Conservation (phyloP, 2,888 invertebrate genomes). For the Antitype chi region DNA sequence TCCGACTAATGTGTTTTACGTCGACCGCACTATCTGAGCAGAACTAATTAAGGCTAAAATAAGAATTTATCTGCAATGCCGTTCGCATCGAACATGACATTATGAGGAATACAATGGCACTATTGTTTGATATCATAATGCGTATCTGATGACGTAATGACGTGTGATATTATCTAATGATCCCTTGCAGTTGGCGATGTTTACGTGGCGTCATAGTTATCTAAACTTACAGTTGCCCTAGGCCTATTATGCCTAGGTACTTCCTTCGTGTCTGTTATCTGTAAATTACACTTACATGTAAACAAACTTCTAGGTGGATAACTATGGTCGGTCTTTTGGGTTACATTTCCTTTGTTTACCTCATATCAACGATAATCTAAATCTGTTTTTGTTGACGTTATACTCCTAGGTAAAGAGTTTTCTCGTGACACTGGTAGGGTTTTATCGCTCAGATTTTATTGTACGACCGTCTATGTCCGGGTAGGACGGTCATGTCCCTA, state of each 20-base stretch:
- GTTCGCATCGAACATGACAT: conserved; percentile 51
- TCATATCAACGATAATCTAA: conserved; percentile 42
- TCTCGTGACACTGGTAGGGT: conserved; percentile 29
- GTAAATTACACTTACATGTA: neutral
- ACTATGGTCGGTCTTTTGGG: neutral
- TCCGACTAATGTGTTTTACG: conserved; percentile 69
- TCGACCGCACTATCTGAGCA: conserved; percentile 55
- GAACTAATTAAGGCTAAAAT: conserved; percentile 64
- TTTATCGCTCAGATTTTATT: conserved; percentile 62
- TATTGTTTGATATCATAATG: conserved; percentile 45
- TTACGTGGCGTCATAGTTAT: conserved; percentile 1
- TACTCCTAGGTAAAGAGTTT: conserved; percentile 55
- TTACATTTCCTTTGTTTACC: conserved; percentile 20
- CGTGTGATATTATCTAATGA: conserved; percentile 16
- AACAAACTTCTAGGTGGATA: neutral
- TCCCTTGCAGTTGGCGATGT: conserved; percentile 10
- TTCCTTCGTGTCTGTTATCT: neutral
- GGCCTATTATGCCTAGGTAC: neutral
- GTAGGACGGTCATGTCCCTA: conserved; percentile 32
- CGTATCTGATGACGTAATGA: conserved; percentile 45
- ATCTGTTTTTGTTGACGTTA: conserved; percentile 47
- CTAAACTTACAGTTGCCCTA: conserved; percentile 1
- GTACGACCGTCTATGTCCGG: conserved; percentile 37
- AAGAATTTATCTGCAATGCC: conserved; percentile 51
- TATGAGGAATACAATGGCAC: conserved; percentile 58